A percentile compares a stretch with the other conserved stretches of the same genome.
These are phyloP conservation scores for Drosophila mayri DNA, from an alignment of 1,140 invertebrate genomes.

Conservation along the genomic window DNA sequence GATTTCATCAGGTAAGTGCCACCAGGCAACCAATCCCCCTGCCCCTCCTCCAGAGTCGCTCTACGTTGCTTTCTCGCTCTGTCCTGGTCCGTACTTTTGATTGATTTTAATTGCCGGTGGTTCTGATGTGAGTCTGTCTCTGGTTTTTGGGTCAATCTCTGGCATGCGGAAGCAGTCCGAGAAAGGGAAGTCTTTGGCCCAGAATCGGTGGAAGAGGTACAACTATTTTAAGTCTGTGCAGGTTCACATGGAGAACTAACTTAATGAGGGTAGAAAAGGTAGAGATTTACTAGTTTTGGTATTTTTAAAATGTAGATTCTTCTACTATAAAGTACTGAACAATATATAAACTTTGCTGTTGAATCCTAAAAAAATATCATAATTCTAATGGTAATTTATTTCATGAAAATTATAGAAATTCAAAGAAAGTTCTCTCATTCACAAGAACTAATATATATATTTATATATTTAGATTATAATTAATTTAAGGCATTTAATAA, in stretches of 20 bases:
- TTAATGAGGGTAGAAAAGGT: not conserved
- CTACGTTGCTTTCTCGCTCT: not conserved
- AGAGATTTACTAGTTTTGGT: not conserved
- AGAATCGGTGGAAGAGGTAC: not conserved
- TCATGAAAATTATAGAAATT: no score
- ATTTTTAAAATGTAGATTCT: not conserved
- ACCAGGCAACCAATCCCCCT: conserved; percentile 2
- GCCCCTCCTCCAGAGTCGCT: not conserved
- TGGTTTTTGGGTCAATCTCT: conserved; percentile 53
- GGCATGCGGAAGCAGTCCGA: conserved; percentile 41
- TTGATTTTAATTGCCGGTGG: conserved; percentile 76
- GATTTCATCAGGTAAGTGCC: conserved; percentile 98
- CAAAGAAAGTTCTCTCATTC: no score
- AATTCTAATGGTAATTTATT: no score
- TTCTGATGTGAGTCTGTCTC: conserved; percentile 5
- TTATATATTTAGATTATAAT: no score
- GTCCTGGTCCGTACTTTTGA: conserved; percentile 48
- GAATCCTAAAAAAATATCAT: no score
- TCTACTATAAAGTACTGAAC: not conserved
- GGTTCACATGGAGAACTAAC: not conserved
- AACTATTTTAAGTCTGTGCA: not conserved
- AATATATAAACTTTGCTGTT: not conserved
- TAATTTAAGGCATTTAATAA: not conserved
- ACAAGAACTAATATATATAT: no score
- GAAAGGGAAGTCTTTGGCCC: conserved; percentile 20